Conservation (phyloP, 2,888 invertebrate species). For the Tetropium fuscum region DNA sequence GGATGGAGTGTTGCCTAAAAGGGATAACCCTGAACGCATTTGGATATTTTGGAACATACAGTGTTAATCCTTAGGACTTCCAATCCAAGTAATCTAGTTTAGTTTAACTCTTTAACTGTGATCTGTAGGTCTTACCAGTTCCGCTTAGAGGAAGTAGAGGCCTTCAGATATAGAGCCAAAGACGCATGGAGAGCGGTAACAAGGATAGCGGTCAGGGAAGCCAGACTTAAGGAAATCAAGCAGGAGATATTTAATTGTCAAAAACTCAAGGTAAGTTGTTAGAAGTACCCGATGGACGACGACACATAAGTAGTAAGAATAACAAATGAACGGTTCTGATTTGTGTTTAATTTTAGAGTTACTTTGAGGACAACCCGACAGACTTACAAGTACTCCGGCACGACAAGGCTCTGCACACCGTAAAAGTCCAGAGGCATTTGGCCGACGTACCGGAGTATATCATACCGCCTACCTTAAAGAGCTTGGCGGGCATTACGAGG, state of each 20-base stretch:
- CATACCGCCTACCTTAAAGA: conserved; percentile 81
- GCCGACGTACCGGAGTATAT: conserved; percentile 95
- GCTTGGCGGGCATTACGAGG: conserved; percentile 69
- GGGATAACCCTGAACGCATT: too few relatives aligned
- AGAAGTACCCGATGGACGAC: too few relatives aligned
- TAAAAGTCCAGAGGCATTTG: conserved; percentile 85
- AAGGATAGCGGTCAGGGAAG: conserved; percentile 92
- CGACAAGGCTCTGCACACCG: conserved; percentile 88
- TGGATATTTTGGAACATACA: too few relatives aligned
- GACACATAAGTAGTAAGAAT: too few relatives aligned
- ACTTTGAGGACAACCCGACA: conserved; percentile 92
- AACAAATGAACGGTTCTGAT: too few relatives aligned
- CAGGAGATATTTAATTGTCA: conserved; percentile 92
- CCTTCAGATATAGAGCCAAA: conserved; percentile 93
- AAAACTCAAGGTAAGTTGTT: conserved; percentile 78
- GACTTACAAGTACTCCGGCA: conserved; percentile 88
- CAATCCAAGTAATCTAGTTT: too few relatives aligned
- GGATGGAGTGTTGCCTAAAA: too few relatives aligned
- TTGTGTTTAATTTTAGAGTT: conserved; percentile 70
- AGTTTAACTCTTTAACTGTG: too few relatives aligned
- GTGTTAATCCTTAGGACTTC: too few relatives aligned
- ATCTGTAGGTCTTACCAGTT: conserved; percentile 88
- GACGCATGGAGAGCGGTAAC: conserved; percentile 98
- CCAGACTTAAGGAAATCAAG: conserved; percentile 95
- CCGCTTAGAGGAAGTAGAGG: conserved; percentile 94